Evolutionary conservation across 2,888 invertebrate genomes (phyloP), one percentile per base, ranked within the genome.

Genomic region (Folsomia candida): DNA sequence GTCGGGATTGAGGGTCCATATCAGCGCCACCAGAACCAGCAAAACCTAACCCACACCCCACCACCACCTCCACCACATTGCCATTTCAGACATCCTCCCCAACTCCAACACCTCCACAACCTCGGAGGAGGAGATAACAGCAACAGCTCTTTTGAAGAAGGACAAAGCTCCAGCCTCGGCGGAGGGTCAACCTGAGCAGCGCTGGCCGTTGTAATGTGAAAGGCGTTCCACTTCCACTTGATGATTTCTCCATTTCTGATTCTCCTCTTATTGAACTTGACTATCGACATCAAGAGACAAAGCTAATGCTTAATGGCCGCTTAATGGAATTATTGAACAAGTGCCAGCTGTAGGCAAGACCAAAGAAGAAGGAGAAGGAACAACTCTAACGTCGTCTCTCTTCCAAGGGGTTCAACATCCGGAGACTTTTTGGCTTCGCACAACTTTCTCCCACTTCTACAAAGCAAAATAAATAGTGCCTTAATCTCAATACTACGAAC

Each of bases 261-360:
- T 47, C 47, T 47, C 9, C n/a, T n/a, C n/a, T n/a, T 47, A 9
- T 47, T 9, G 47, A 9, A 9, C 9, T 47, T 47, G 47, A 47
- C 47, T 47, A 47, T 47, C 47, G 47, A 47, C 47, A 47, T 47
- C 47, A 18, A 47, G 9, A 47, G 47, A 9, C 47, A 47, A 18
- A 47, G 47, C 9, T 47, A 18, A 47, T 47, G 66, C 66, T 67
- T 70, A 73, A 73, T 73, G 73, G 73, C 62, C 66, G 73, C 70
- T 73, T 73, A 73, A 73, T 73, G 73, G 73, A 73, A 73, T 70
- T 70, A 73, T 73, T 73, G 73, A 73, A 70, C 70, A 60, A 29
- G 68, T 73, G 73, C 73, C 73, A 73, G 70, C 69, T 67, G 54
- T 3, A 22, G n/a, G 54, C n/a, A 22, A 24, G 18, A 22, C 20